Evolutionary conservation across 1,140 invertebrate species (phyloP).

Genomic region (Fopius arisanus): DNA sequence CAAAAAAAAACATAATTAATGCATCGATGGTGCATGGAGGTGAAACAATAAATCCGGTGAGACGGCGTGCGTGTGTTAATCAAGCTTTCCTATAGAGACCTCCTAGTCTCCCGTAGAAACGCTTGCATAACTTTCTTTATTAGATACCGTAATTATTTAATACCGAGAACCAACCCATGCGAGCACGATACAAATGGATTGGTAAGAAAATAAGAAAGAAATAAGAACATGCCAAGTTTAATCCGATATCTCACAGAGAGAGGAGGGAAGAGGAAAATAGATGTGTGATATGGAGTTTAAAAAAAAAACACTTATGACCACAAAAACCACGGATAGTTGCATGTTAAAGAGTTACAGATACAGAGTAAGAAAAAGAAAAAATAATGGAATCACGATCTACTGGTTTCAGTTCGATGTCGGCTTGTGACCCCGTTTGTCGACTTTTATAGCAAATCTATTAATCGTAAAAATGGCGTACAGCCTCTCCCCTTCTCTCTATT

Average conservation of each 20-base stretch:
- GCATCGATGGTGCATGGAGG: neutral
- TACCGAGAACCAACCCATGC: conserved; percentile 18
- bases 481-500: neutral
- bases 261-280: neutral
- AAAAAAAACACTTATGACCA: neutral
- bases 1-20: neutral
- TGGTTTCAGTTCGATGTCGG: conserved; percentile 47
- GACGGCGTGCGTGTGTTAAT: neutral
- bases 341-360: neutral
- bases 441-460: too few relatives aligned
- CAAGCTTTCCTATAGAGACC: conserved; percentile 7
- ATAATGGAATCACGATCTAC: neutral
- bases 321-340: neutral
- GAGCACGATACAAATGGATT: conserved; percentile 24
- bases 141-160: conserved; percentile 44
- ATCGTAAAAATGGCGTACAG: too few relatives aligned
- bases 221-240: neutral
- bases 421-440: conserved; percentile 50
- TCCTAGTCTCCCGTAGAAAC: conserved; percentile 20
- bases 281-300: neutral
- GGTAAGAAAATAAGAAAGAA: neutral
- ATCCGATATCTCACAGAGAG: neutral
- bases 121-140: conserved; percentile 43
- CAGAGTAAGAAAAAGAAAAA: neutral
- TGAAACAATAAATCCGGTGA: neutral